Conservation (phyloP, 2,113 vertebrate species). For the Lepus europaeus region DNA sequence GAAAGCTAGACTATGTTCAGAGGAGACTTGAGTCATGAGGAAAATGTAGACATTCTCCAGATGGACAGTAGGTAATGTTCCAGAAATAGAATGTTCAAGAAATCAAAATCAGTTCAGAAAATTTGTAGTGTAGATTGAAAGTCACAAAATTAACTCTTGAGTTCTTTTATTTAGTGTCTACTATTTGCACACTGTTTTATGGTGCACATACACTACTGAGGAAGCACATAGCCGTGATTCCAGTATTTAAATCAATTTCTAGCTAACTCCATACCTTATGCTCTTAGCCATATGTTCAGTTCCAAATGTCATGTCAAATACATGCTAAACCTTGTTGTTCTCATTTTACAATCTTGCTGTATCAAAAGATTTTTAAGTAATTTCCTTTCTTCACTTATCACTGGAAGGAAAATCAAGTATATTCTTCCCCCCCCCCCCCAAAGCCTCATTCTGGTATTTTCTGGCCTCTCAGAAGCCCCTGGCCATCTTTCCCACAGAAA, state of each 20-base stretch:
- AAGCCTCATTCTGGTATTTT: no score
- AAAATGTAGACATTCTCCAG: not conserved
- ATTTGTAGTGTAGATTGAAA: not conserved
- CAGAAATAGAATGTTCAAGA: not conserved
- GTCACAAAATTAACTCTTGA: not conserved
- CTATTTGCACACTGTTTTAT: no score
- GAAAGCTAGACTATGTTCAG: not conserved
- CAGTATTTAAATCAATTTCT: not conserved
- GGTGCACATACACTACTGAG: not conserved
- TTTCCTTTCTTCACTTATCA: not conserved
- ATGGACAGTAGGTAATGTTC: not conserved
- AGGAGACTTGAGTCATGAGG: not conserved
- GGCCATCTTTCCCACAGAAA: no score
- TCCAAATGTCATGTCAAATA: not conserved
- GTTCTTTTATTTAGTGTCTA: not conserved
- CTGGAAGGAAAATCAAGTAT: conserved; percentile 25
- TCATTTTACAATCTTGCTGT: not conserved
- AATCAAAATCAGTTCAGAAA: not conserved
- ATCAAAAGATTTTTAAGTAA: conserved; percentile 1
- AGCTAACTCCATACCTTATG: not conserved
- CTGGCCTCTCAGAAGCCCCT: no score
- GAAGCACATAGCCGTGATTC: not conserved
- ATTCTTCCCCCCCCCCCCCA: not conserved
- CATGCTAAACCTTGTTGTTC: not conserved
- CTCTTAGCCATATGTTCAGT: not conserved